Evolutionary conservation across 2,888 invertebrate genomes (phyloP), one percentile per base, ranked within the genome.

Genomic region (Protophormia terraenovae): DNA sequence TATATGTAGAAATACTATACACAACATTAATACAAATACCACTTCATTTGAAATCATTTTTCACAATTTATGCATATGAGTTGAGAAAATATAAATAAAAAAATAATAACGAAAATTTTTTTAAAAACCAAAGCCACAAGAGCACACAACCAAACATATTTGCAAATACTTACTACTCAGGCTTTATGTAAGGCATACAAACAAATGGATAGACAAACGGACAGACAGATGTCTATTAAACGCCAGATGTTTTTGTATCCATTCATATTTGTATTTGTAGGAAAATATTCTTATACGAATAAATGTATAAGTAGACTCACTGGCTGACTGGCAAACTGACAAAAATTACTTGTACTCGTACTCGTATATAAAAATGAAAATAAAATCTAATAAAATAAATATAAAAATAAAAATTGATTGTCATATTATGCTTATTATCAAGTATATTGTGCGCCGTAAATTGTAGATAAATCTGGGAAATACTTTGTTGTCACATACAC

Each of bases 341-440:
- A 85, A 78, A 83, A 76, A 78, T 60, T 58, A 73, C 38, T 45
- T 45, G 50, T 62, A 12, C 24, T 66, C 32, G 24, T 32, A 4
- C 16, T n/a, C n/a, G 16, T 47, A 14, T 32, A 62, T 75, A 50
- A 24, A 53, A 69, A 62, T 45, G 10, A 58, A 79, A 80, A 84
- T 72, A 73, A 75, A 73, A 79, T 69, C 38, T 72, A 76, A 79
- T 72, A 81, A 67, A 77, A 76, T 66, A 66, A 72, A 72, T 47
- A 75, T 66, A 73, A 62, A 45, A 71, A 71, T 62, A 60, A 47
- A 84, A 79, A 81, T 77, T 81, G 77, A 77, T 73, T 82, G 77
- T 69, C 77, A 78, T 78, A 85, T 81, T 81, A 81, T 85, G 77
- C 77, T 85, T 81, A 81, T 85, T 84, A 84, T 69, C 38, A 35